Evolutionary conservation across 2,797 vertebrate genomes (phyloP).

Genomic region (Carduelis carduelis): DNA sequence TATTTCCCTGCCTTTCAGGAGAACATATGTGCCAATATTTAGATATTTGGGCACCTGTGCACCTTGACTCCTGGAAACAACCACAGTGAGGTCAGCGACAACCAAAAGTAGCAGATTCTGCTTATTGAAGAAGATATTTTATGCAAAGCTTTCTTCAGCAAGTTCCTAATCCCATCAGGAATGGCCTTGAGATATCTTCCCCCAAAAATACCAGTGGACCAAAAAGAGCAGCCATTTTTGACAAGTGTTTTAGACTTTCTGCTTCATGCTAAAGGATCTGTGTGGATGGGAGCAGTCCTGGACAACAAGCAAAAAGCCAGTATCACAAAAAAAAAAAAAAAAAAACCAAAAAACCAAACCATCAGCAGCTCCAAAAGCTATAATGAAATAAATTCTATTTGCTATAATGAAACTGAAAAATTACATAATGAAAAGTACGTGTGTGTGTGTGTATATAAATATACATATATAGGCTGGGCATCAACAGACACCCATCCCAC

Average conservation of each 20-base stretch:
- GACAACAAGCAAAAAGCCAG: neutral
- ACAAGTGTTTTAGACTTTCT: neutral
- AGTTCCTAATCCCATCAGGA: neutral
- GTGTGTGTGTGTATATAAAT: accelerated
- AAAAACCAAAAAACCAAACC: too few species aligned
- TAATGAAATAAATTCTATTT: neutral
- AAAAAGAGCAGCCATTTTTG: neutral
- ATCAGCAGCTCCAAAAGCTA: neutral
- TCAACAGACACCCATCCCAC: neutral
- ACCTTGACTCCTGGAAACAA: neutral
- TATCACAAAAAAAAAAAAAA: neutral
- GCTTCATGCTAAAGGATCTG: neutral
- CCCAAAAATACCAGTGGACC: neutral
- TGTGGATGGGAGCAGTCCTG: neutral
- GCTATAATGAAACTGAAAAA: neutral
- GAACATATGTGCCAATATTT: neutral
- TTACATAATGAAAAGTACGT: neutral
- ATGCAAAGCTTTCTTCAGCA: neutral
- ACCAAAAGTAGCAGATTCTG: neutral
- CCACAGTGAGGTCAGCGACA: neutral
- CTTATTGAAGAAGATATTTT: neutral
- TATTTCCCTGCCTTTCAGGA: neutral
- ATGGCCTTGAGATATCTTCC: neutral
- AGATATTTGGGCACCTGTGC: neutral
- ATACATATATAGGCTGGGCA: neutral